Base-by-base conservation (phyloP, 2,797 vertebrate species). In the Bryconaethiops microstoma region DNA sequence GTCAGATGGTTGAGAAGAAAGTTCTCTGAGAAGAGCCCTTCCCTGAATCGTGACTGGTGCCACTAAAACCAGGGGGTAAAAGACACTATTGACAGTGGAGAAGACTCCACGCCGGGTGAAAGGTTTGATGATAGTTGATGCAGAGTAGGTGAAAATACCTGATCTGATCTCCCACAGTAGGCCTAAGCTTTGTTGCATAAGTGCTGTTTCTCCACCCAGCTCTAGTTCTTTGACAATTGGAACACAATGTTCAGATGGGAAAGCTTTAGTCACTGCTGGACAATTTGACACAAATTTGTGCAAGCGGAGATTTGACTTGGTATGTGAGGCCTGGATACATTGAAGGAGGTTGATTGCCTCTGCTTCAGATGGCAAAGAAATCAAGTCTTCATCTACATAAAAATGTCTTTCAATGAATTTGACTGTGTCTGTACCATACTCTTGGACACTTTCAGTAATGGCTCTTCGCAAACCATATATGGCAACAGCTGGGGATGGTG, bases 71-170 rank as follows among this genome's bases (percentile, higher is more conserved):
- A 74, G 72, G 29, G 29, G 25, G 40, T 55, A 54, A 74, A 74
- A 75, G 42, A 75, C 23, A 42, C 55, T 74, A 14, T 79, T 59
- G 35, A 79, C 54, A 9, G 35, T 79, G 68, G 77, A 57, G 23
- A 29, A 23, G 70, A 55, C 55, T 21, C 55, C 55, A 59, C 14
- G 5, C n/a, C 14, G 55, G 5, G 14, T 59, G 5, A 59, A 59
- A 16, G 55, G 55, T 17, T 59, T 59, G 55, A 16, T 59, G 5
- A 7, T 59, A 7, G 14, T 59, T 59, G 14, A 59, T 19, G 17
- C 19, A 0, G 55, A 17, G 17, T 17, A 59, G 17, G 55, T 35
- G 35, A 35, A 35, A 35, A 1, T 59, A 21, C 21, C 6, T 4
- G 4, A 35, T 35, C 35, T 35, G 35, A 35, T 21, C 17, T 59